Evolutionary conservation across 2,888 invertebrate genomes (phyloP).

Genomic region (Acronicta alni): DNA sequence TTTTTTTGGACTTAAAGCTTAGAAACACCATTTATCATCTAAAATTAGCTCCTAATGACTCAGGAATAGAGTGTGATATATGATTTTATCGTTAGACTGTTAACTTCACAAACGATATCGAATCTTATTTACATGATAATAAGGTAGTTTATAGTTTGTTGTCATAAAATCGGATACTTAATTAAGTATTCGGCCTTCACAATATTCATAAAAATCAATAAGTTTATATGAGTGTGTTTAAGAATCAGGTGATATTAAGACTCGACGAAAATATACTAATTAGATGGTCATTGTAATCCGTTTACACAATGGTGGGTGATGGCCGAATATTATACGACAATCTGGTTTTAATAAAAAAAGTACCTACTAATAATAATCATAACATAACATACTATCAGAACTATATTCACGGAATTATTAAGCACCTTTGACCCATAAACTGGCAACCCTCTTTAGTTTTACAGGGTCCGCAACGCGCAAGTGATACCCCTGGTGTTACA

Average conservation of each 20-base stretch:
- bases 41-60: not conserved
- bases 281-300: not conserved
- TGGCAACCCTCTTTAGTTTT: too few relatives aligned
- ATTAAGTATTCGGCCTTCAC: constrained; percentile 35
- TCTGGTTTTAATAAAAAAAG: too few relatives aligned
- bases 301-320: too few relatives aligned
- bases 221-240: not conserved
- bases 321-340: too few relatives aligned
- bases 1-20: constrained; percentile 11
- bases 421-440: too few relatives aligned
- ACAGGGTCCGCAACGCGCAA: too few relatives aligned
- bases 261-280: constrained; percentile 8
- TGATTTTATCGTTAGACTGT: not conserved
- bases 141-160: not conserved
- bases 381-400: too few relatives aligned
- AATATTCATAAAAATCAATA: constrained; percentile 18
- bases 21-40: constrained; percentile 6
- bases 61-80: constrained; percentile 7
- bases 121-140: accelerated
- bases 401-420: too few relatives aligned
- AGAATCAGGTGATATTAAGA: constrained; percentile 2
- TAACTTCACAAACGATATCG: not conserved
- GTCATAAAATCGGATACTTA: not conserved
- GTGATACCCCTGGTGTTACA: too few relatives aligned
- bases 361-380: too few relatives aligned